These are phyloP conservation scores for Parnassius apollo DNA, from an alignment of 2,888 invertebrate genomes.

Conservation along the genomic window DNA sequence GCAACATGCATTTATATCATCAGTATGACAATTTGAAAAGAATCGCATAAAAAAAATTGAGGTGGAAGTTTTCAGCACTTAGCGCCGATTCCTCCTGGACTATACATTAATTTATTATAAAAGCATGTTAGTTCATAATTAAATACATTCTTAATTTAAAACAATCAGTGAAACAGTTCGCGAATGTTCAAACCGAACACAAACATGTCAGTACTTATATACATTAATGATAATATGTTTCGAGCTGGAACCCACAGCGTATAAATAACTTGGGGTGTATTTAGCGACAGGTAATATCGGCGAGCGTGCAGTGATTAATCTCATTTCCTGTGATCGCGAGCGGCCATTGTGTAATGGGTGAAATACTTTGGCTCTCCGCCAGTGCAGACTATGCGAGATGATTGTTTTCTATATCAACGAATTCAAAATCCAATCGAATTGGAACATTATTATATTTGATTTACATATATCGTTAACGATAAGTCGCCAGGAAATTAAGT, in stretches of 20 bases:
- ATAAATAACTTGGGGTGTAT: slow-evolving; percentile 19
- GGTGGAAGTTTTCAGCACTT: too few species aligned
- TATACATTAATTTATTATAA: not conserved
- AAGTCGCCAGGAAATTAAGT: too few species aligned
- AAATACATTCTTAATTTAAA: slow-evolving; percentile 5
- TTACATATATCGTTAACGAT: too few species aligned
- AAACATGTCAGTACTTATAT: slow-evolving; percentile 20
- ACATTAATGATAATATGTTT: slow-evolving; percentile 19
- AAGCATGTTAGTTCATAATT: not conserved
- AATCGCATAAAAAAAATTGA: too few species aligned
- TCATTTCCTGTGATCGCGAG: slow-evolving; percentile 57
- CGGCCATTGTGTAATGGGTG: slow-evolving; percentile 56
- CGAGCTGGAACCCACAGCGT: slow-evolving; percentile 7
- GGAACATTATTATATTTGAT: slow-evolving; percentile 4
- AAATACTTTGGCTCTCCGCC: slow-evolving; percentile 66
- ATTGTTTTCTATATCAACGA: slow-evolving; percentile 21
- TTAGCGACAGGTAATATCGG: slow-evolving; percentile 31
- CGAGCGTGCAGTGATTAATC: slow-evolving; percentile 54
- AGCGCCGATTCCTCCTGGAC: too few species aligned
- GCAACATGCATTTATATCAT: too few species aligned
- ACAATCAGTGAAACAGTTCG: slow-evolving; percentile 1
- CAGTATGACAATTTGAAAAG: too few species aligned
- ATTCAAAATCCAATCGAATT: slow-evolving; percentile 13
- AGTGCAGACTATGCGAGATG: slow-evolving; percentile 52
- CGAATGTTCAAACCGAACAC: slow-evolving; percentile 2